Conservation (phyloP, 2,888 invertebrate genomes). For the Doris montereyensis region DNA sequence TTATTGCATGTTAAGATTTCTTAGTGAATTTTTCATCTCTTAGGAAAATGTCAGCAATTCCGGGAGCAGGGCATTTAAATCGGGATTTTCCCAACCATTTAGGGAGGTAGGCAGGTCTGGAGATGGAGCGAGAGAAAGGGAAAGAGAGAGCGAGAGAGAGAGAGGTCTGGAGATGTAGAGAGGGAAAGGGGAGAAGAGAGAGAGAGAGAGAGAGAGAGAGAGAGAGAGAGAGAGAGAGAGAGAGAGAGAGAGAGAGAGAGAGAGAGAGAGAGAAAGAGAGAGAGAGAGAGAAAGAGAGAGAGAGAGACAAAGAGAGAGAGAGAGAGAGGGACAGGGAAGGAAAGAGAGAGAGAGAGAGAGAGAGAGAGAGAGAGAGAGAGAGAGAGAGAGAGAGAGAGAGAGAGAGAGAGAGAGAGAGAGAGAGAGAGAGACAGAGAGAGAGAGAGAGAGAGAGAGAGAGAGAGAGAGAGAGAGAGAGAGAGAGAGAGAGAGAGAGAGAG, state of each 20-base stretch:
- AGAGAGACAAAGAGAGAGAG: neutral
- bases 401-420: conserved; percentile 5
- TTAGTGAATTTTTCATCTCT: no score
- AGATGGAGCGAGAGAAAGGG: neutral
- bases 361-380: neutral
- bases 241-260: neutral
- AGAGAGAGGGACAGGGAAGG: conserved; percentile 14
- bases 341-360: conserved; percentile 1
- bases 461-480: neutral
- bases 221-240: neutral
- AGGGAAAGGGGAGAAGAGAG: neutral
- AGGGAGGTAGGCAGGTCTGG: no score
- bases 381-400: conserved; percentile 1
- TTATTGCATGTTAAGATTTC: no score
- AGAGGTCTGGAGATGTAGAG: neutral
- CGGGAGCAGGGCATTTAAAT: no score
- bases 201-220: neutral
- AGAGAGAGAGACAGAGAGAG: conserved; percentile 21
- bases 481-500: neutral
- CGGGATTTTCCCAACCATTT: no score
- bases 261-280: neutral
- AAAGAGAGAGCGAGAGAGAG: neutral
- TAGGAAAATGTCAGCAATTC: no score
- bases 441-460: conserved; percentile 1
- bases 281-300: neutral